These are phyloP conservation scores for Dendrocopos noguchii DNA, from an alignment of 2,113 vertebrate genomes.

Conservation along the genomic window DNA sequence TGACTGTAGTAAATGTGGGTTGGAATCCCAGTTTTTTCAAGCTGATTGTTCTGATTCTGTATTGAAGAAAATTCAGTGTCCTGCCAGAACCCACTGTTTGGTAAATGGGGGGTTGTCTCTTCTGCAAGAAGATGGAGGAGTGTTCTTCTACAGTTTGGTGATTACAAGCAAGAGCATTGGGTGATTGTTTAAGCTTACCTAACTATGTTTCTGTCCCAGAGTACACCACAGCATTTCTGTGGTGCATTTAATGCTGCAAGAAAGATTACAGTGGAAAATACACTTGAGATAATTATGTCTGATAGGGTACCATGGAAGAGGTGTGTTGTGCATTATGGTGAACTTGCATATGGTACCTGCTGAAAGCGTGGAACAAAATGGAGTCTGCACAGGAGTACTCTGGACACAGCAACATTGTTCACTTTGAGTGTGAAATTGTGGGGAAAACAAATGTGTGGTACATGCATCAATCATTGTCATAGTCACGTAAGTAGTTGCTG, in stretches of 20 bases:
- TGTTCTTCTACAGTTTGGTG: background rate
- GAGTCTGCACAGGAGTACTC: background rate
- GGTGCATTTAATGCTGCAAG: background rate
- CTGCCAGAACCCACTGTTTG: background rate
- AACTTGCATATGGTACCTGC: background rate
- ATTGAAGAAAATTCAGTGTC: background rate
- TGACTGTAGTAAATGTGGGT: background rate
- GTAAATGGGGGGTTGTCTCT: rapidly evolving
- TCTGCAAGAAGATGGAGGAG: background rate
- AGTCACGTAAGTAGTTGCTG: background rate
- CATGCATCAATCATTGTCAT: rapidly evolving
- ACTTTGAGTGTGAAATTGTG: background rate
- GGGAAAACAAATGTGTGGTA: background rate
- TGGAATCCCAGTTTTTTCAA: background rate
- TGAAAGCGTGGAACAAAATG: background rate
- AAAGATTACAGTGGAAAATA: background rate
- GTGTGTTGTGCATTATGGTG: rapidly evolving
- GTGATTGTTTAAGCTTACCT: background rate
- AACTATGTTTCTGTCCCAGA: background rate
- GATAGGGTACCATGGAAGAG: background rate
- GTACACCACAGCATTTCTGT: background rate
- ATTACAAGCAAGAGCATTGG: rapidly evolving
- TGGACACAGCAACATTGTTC: rapidly evolving
- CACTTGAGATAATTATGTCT: background rate
- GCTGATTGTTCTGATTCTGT: background rate